Base-by-base conservation (phyloP, 1,140 invertebrate species). In the Homalodisca vitripennis region DNA sequence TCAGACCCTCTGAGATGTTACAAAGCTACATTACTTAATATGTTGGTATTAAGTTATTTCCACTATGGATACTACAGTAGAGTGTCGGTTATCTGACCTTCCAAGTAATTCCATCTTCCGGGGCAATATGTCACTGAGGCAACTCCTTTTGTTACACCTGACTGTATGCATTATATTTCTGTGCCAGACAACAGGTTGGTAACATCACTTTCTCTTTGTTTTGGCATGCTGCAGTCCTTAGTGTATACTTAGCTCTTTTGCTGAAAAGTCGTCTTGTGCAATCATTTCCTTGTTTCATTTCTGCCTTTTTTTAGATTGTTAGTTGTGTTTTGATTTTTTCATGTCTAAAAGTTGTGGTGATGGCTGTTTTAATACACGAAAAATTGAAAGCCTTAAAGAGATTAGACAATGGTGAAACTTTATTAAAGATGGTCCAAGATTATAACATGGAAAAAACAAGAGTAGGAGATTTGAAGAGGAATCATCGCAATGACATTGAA, bases 381-480 rank as follows among this genome's bases (percentile, higher is more conserved):
- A 73, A 73, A 48, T 24, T 72, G 1, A 47, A 70, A 57, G 72
- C 68, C 26, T 13, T 73, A 3, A 60, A 63, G 14, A 30, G 72
- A 34, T 67, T 70, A 0, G 71, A 73, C 41, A 70, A 70, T 29
- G 70, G 70, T 51, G 72, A 73, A 34, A 31, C 47, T 27, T 14
- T 73, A 29, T 65, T 46, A n/a, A 41, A 34, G 68, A n/a, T 67
- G 17, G 72, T 24, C 6, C 55, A 20, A 32, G 53, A 70, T 30
- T 70, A 67, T 30, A 65, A 65, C 17, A 57, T 73, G 14, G 68
- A 32, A 55, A 48, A 34, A 41, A 72, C 71, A 0, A 73, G 68
- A 27, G 71, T 73, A 10, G 66, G 68, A 13, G 69, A 72, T 20
- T 73, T 68, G 69, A 69, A 67, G 20, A 66, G 47, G 14, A 72